Base-by-base conservation (phyloP, 2,797 vertebrate genomes). In the Chelidonichthys spinosus region DNA sequence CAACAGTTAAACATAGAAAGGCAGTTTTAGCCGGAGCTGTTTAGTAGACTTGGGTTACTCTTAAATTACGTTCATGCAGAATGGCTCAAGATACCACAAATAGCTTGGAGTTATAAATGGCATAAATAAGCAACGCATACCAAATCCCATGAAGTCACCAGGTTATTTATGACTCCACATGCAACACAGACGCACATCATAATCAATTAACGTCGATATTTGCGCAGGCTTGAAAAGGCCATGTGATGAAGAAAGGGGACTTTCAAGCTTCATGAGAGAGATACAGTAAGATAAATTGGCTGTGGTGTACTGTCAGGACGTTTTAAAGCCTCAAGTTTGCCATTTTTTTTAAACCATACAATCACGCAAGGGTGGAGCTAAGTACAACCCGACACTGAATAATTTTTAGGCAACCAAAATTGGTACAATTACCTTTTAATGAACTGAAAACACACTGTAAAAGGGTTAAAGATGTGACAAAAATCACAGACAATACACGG, bases 1-100 rank as follows among this genome's bases (percentile, higher is more conserved):
- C 87, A 88, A 85, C 83, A 66, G 90, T 82, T 92, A 93, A 91
- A 93, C 90, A 87, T 92, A 91, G 91, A 84, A 58, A 63, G 68
- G 77, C 79, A 53, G 64, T 84, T 92, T 89, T 90, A 89, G 83
- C 75, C 70, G 14, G 78, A 72, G 87, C 63, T 71, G 59, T 84
- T 85, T 63, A 82, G 79, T 67, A 78, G 87, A 88, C 84, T 92
- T 85, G 3, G 68, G 85, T 90, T 91, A 86, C 90, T 79, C 76
- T 72, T 65, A 79, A 84, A 81, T 79, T 54, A 86, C 85, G 74
- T 87, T 80, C 70, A 73, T 78, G 84, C 75, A 80, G 82, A 89
- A 85, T 72, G 73, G 82, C 76, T 86, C 59, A 83, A 82, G 84
- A 83, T 83, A 63, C 62, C 70, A 63, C 70, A 76, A 86, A 91